Base-by-base conservation (phyloP, 1,140 invertebrate species). In the Drosophila lini region DNA sequence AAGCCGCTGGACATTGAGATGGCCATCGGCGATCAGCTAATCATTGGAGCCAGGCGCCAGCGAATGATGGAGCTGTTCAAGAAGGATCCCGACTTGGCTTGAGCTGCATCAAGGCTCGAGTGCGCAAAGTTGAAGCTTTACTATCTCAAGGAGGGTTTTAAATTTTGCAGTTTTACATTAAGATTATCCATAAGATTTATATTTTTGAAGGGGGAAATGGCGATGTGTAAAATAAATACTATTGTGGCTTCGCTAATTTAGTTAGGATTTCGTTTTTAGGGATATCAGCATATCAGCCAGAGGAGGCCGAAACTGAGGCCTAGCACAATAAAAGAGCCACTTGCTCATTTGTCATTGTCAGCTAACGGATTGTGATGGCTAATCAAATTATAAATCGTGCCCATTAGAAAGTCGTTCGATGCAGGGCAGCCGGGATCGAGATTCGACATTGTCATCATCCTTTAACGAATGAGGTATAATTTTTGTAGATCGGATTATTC, bases 371-470 rank as follows among this genome's bases (percentile, higher is more conserved):
- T 88, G 82, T 82, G 83, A 82, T 76, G 74, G 73, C 84, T 88
- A 88, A 88, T 88, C 84, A 88, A 88, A 88, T 88, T 88, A 88
- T 88, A 89, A 84, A 89, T 89, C 79, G 78, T 81, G 47, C 68
- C 75, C 61, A 77, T 78, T 67, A 70, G 44, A 73, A 86, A 88
- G 83, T 79, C 83, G 71, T 86, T 86, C 59, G 65, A 44, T 61
- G 76, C 79, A 82, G 75, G 52, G 50, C 50, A 50, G 45, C 55
- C 57, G 19, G 44, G 53, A 42, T 56, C 53, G 34, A 41, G 53
- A 56, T 22, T 40, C 40, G 60, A 77, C 76, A 80, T 76, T 86
- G 83, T 86, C 84, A 88, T 80, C 83, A 25, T 25, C 25, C 4
- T 25, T 25, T 25, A 25, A 4, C 25, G 5, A 25, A 25, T 25